Conservation (phyloP, 2,113 vertebrate genomes). For the Urocitellus parryii region DNA sequence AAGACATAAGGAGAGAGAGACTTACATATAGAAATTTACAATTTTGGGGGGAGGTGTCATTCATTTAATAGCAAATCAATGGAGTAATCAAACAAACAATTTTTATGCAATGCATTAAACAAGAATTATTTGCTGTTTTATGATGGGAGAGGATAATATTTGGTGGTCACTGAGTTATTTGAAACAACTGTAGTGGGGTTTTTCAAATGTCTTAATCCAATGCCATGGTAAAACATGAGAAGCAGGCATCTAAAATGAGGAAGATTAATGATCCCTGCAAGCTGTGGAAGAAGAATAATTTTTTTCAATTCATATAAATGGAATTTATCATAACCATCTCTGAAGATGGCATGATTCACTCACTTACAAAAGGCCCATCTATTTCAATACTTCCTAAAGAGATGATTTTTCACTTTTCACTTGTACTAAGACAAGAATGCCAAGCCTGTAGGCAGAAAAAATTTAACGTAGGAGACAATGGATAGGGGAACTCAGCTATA, state of each 20-base stretch:
- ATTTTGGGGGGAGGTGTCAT: neutral
- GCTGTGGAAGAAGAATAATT: constrained; percentile 39
- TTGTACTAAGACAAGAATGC: constrained; percentile 4
- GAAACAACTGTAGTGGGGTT: constrained; percentile 27
- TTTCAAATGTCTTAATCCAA: constrained; percentile 46
- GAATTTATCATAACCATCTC: constrained; percentile 66
- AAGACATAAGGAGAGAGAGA: neutral
- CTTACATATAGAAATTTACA: neutral
- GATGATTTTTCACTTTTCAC: constrained; percentile 72
- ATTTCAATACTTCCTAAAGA: neutral
- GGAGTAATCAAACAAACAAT: constrained; percentile 35
- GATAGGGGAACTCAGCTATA: neutral
- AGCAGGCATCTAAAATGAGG: constrained; percentile 53
- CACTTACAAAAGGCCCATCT: constrained; percentile 57
- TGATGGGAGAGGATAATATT: neutral
- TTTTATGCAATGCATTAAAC: neutral
- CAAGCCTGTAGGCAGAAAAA: constrained; percentile 44
- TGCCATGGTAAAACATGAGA: constrained; percentile 55
- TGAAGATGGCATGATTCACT: constrained; percentile 68
- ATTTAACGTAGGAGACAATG: constrained; percentile 47
- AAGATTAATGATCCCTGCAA: constrained; percentile 77
- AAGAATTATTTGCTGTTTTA: constrained; percentile 39
- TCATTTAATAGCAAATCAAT: constrained; percentile 21
- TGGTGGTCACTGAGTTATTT: constrained; percentile 47
- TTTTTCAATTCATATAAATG: constrained; percentile 46